Base-by-base conservation (phyloP, 2,797 vertebrate species). In the Myiothlypis chrysogaster region DNA sequence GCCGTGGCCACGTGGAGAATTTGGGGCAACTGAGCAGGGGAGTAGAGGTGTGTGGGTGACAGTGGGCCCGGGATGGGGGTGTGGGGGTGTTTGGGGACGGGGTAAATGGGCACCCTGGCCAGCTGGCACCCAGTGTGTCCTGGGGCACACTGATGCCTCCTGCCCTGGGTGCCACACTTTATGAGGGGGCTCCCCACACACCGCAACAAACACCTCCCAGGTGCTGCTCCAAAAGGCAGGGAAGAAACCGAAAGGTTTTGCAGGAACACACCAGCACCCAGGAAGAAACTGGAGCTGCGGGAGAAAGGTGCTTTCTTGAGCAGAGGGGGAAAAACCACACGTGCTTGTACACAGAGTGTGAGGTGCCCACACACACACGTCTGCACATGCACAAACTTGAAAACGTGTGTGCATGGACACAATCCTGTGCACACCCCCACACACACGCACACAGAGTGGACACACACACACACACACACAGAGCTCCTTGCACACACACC, bases 41-140 rank as follows among this genome's bases (percentile, higher is more conserved):
- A 22, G 19, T 8, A 11, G 25, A 25, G 37, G 16, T 37, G 34
- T 46, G 22, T 21, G 10, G n/a, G 39, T 0, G 10, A 16, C 3
- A 0, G 23, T 14, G 80, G 21, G 28, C 4, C 6, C 20, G n/a
- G 55, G 11, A 37, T 37, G 32, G 1, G 9, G 12, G 4, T 23
- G 34, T 30, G 27, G n/a, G 32, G 24, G 32, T 20, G 4, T 21
- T 19, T 50, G 70, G 16, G 28, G 28, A 39, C 46, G 47, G 23
- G 11, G 30, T 8, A 20, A 28, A 7, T 1, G 66, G 50, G 25
- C 24, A 13, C 28, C 25, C 68, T 1, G 32, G 7, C 8, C 17
- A 11, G 17, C 30, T 39, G 61, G 37, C 52, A 56, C 15, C 39
- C 43, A 4, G 16, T 1, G 9, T 44, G 71, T 27, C 49, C 68